phyloP scores from a whole-genome alignment of 2,797 vertebrate genomes.

The Eulemur mongoz region DNA sequence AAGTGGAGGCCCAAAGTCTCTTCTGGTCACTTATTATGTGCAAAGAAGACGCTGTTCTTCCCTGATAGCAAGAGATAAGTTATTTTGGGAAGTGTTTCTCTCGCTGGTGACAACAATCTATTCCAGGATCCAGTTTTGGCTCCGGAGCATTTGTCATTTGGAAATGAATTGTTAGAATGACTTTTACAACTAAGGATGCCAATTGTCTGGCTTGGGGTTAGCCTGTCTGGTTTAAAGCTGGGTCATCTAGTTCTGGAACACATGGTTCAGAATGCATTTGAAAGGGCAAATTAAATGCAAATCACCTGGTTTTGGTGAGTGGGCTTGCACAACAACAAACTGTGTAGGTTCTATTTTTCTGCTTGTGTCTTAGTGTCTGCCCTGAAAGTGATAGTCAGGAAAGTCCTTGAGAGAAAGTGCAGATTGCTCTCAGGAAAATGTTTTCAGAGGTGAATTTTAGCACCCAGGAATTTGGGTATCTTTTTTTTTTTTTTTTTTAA shows the following conservation, averaged over 20 bases:
- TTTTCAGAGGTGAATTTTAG: neutral
- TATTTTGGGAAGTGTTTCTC: neutral
- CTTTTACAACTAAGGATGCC: neutral
- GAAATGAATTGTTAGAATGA: constrained; percentile 12
- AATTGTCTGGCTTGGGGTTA: constrained; percentile 42
- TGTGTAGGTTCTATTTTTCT: neutral
- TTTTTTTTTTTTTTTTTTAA: neutral
- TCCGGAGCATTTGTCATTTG: neutral
- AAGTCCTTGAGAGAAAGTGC: neutral
- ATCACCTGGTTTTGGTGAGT: constrained; percentile 16
- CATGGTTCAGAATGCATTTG: constrained; percentile 4
- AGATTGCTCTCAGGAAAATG: neutral
- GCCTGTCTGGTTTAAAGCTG: constrained; percentile 35
- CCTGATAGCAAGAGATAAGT: neutral
- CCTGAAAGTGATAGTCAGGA: neutral
- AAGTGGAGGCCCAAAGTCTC: neutral
- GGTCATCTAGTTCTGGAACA: constrained; percentile 32
- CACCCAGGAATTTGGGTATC: neutral
- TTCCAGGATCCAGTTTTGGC: constrained; percentile 48
- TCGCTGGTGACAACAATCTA: neutral
- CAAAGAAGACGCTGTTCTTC: neutral
- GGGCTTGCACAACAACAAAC: neutral
- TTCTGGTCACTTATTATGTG: neutral
- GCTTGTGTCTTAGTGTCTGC: neutral
- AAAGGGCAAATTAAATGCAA: constrained; percentile 37